These are phyloP conservation scores for Osmerus eperlanus DNA, from an alignment of 2,113 vertebrate species.

Conservation along the genomic window DNA sequence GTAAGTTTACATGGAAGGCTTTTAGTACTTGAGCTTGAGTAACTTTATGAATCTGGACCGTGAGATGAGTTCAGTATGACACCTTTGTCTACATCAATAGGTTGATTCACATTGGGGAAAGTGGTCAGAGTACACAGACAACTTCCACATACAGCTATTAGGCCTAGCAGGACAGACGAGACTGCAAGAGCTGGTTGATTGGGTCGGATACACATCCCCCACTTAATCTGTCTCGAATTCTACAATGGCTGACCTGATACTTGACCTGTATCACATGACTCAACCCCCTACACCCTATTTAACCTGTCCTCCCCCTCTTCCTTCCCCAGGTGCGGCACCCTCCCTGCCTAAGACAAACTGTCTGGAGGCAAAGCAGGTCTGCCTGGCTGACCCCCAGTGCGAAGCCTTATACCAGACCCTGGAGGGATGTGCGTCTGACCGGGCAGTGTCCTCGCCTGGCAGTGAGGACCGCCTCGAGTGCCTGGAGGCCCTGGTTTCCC, in stretches of 20 bases:
- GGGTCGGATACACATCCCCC: no score
- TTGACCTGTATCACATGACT: background rate
- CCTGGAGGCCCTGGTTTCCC: constrained; percentile 72
- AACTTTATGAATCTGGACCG: background rate
- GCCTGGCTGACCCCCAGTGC: constrained; percentile 72
- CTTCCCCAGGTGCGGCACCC: constrained; percentile 25
- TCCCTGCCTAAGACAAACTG: constrained; percentile 65
- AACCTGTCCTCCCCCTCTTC: constrained; percentile 18
- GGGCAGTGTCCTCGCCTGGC: constrained; percentile 50
- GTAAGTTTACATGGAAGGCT: no score
- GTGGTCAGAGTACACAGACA: no score
- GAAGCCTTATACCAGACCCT: constrained; percentile 75
- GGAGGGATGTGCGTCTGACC: constrained; percentile 74
- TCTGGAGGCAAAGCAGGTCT: constrained; percentile 73
- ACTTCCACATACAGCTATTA: no score
- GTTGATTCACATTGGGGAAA: no score
- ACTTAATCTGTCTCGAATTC: no score
- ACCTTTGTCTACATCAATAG: no score
- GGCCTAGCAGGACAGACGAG: no score
- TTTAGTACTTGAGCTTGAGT: background rate
- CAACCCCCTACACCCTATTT: background rate
- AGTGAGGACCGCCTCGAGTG: constrained; percentile 70
- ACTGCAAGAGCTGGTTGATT: no score
- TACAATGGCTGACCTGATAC: background rate
- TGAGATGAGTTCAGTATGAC: no score